Percentiles rank a stretch among this genome's conserved stretches.
phyloP scores from a whole-genome alignment of 2,888 invertebrate genomes.

The Philopedon plagiatum region DNA sequence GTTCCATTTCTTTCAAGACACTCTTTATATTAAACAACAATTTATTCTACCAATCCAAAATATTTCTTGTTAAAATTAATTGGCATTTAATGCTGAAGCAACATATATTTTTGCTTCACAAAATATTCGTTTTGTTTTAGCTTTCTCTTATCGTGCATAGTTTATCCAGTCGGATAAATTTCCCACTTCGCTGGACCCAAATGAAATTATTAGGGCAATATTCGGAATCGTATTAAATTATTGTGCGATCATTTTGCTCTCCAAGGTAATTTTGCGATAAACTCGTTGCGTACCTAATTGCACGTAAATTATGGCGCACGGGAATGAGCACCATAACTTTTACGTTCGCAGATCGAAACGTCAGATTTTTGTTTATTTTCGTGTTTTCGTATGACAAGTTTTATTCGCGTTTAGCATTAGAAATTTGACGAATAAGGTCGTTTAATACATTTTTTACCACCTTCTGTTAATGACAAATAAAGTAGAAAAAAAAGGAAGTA shows the following conservation, averaged over 20 bases:
- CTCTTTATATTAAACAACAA: too few species aligned
- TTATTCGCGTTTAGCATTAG: too few species aligned
- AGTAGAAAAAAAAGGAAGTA: too few species aligned
- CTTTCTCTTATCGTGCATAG: not conserved
- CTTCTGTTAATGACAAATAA: too few species aligned
- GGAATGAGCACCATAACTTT: too few species aligned
- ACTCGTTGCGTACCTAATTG: slow-evolving; percentile 7
- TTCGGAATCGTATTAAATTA: slow-evolving; percentile 14
- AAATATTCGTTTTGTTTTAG: not conserved
- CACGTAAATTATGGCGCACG: slow-evolving; percentile 3
- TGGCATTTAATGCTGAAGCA: not conserved
- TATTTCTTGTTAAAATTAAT: not conserved
- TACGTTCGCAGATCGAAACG: too few species aligned
- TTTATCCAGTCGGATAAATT: slow-evolving; percentile 6
- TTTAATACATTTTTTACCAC: too few species aligned
- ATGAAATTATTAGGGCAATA: slow-evolving; percentile 9
- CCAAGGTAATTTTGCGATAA: slow-evolving; percentile 10
- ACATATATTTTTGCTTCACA: not conserved
- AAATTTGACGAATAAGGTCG: too few species aligned
- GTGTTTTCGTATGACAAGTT: too few species aligned
- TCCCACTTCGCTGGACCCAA: not conserved
- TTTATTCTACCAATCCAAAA: too few species aligned
- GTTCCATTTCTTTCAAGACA: too few species aligned
- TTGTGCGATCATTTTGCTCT: slow-evolving; percentile 8
- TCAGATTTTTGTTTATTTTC: too few species aligned